Conservation (phyloP, 2,888 invertebrate genomes). For the Ptychoptera albimana region DNA sequence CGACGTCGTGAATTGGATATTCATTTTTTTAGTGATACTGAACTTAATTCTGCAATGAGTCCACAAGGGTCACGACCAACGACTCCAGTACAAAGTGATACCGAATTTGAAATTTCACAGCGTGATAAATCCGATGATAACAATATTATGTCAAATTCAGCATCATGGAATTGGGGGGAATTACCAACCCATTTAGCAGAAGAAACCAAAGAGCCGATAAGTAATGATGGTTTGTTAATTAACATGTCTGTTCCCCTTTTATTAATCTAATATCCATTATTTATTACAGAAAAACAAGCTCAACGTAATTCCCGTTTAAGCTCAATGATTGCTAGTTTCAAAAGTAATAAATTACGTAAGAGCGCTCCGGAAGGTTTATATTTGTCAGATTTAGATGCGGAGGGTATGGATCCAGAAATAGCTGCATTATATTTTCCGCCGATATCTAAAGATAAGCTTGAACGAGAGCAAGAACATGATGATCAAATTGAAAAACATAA, state of each 20-base stretch:
- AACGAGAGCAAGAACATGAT: not conserved
- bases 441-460: constrained; percentile 10
- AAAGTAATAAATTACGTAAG: constrained; percentile 43
- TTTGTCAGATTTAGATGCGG: constrained; percentile 78
- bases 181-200: constrained; percentile 37
- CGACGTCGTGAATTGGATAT: constrained; percentile 45
- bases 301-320: constrained; percentile 59
- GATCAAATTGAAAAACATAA: not conserved
- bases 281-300: constrained; percentile 16
- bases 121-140: constrained; percentile 27
- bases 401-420: constrained; percentile 83
- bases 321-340: constrained; percentile 74
- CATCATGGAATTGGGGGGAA: constrained; percentile 83
- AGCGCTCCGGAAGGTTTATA: constrained; percentile 58
- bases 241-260: not conserved
- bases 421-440: constrained; percentile 73
- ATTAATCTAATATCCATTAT: not conserved
- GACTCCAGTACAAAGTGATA: constrained; percentile 85
- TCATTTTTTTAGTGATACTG: constrained; percentile 89
- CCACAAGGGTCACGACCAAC: constrained; percentile 47
- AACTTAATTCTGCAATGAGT: constrained; percentile 43
- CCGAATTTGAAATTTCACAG: constrained; percentile 64
- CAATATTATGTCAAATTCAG: constrained; percentile 18
- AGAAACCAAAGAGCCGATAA: constrained; percentile 15
- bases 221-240: constrained; percentile 19